These are phyloP conservation scores for Drosophila nigritarsus DNA, from an alignment of 2,888 invertebrate genomes.

Conservation along the genomic window DNA sequence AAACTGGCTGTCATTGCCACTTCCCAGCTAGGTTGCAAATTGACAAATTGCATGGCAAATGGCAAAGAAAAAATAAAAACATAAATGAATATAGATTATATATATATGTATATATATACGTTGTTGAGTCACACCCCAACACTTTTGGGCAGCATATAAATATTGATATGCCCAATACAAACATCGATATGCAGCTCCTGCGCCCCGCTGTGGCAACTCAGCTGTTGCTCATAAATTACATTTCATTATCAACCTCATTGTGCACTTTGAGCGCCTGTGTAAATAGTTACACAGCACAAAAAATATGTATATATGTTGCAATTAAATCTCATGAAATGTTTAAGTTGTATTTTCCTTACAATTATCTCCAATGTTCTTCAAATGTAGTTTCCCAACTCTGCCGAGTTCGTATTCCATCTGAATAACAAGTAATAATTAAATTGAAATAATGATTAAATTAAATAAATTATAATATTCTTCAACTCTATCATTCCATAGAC, in stretches of 20 bases:
- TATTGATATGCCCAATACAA: slow-evolving; percentile 57
- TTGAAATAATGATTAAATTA: neutral
- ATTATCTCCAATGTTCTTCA: neutral
- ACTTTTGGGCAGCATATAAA: slow-evolving; percentile 34
- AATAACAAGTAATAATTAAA: too few species aligned
- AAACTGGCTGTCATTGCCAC: slow-evolving; percentile 3
- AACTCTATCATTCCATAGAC: too few species aligned
- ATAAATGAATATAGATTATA: neutral
- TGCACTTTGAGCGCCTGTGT: slow-evolving; percentile 18
- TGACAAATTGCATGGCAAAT: slow-evolving; percentile 48
- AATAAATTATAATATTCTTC: neutral
- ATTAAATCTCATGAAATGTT: neutral
- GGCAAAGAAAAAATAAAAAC: slow-evolving; percentile 4
- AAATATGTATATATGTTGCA: neutral
- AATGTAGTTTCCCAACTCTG: neutral
- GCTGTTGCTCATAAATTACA: slow-evolving; percentile 61
- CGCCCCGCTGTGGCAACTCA: slow-evolving; percentile 1
- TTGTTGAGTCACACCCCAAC: slow-evolving; percentile 32
- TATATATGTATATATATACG: neutral
- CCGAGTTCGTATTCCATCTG: neutral
- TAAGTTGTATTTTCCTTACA: too few species aligned
- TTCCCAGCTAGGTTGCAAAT: slow-evolving; percentile 9
- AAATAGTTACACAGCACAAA: slow-evolving; percentile 2
- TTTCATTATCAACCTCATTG: slow-evolving; percentile 45
- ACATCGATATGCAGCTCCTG: slow-evolving; percentile 37